Base-by-base conservation (phyloP, 2,797 vertebrate species). In the Lithobates sylvaticus region DNA sequence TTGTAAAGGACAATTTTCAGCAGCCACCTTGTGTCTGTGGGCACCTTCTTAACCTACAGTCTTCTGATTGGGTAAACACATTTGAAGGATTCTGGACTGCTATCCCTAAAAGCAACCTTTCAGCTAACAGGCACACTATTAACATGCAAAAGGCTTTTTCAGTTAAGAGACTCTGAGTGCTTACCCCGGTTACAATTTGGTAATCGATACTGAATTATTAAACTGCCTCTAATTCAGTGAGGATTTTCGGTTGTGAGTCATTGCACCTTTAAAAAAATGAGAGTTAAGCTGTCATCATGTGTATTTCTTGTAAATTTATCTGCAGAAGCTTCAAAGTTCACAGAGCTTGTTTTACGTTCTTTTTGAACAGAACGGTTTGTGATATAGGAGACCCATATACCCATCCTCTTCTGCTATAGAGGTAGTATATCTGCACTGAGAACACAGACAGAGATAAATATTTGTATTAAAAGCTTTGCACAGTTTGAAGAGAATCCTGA, bases 331-430 rank as follows among this genome's bases (percentile, higher is more conserved):
- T 65, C 79, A 67, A 65, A 58, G 61, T 65, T 86, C 68, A 78
- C 80, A 73, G 34, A 27, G 36, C 72, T 74, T 83, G 80, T 23
- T 87, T 83, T 83, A 87, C 68, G 58, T 44, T 42, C 75, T 78
- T 83, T 78, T 71, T 39, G 75, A 87, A 72, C 10, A 67, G 76
- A 87, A 67, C 36, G 42, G 68, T 44, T 36, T 54, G 27, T 86
- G 79, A 86, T 78, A 73, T 86, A 86, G 81, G 70, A 70, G 32
- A 47, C 34, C 27, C 79, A 78, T 87, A 83, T 87, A 87, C 73
- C 39, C 18, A 73, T 71, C 69, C 68, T 23, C 54, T 27, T 69
- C 68, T 78, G 27, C 80, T 78, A 47, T 54, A 74, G 58, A 67
- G n/a, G 68, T 29, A 29, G 74, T 78, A 83, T 87, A 74, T 83